Percentiles rank a stretch among this genome's conserved stretches.
These are phyloP conservation scores for Sycobia sp. DNA, from an alignment of 1,140 invertebrate species.

Conservation along the genomic window DNA sequence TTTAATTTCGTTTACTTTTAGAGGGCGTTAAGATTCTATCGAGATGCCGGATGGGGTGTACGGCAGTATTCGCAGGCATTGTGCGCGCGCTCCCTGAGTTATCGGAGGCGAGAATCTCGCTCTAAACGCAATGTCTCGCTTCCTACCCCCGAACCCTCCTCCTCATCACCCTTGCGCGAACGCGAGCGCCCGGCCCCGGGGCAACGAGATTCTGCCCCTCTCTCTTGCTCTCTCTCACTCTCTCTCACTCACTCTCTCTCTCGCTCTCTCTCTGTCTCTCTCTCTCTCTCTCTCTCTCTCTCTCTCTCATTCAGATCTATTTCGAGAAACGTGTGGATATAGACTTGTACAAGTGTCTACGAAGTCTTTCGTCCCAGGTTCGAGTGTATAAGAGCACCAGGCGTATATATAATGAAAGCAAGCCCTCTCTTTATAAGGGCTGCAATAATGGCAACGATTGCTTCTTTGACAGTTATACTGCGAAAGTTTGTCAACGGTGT, in stretches of 20 bases:
- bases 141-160: slow-evolving; percentile 18
- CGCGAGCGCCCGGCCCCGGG: slow-evolving; percentile 40
- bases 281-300: slow-evolving; percentile 31
- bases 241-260: too few relatives aligned
- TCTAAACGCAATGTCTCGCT: slow-evolving; percentile 46
- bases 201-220: too few relatives aligned
- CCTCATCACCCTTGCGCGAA: too few relatives aligned
- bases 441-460: not conserved
- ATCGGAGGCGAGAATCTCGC: slow-evolving; percentile 50
- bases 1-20: slow-evolving; percentile 55
- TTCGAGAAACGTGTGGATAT: slow-evolving; percentile 1
- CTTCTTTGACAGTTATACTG: too few relatives aligned
- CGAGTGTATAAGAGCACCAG: not conserved
- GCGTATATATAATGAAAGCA: not conserved
- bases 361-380: not conserved
- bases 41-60: slow-evolving; percentile 44
- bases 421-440: not conserved
- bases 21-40: slow-evolving; percentile 55
- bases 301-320: slow-evolving; percentile 14
- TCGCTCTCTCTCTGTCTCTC: too few relatives aligned
- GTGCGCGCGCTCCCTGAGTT: slow-evolving; percentile 40
- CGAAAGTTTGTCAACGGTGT: not conserved
- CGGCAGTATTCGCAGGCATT: slow-evolving; percentile 50
- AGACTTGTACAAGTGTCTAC: too few relatives aligned
- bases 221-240: too few relatives aligned